Evolutionary conservation across 2,888 invertebrate genomes (phyloP).

Genomic region (Polydrusus pterygomalis): DNA sequence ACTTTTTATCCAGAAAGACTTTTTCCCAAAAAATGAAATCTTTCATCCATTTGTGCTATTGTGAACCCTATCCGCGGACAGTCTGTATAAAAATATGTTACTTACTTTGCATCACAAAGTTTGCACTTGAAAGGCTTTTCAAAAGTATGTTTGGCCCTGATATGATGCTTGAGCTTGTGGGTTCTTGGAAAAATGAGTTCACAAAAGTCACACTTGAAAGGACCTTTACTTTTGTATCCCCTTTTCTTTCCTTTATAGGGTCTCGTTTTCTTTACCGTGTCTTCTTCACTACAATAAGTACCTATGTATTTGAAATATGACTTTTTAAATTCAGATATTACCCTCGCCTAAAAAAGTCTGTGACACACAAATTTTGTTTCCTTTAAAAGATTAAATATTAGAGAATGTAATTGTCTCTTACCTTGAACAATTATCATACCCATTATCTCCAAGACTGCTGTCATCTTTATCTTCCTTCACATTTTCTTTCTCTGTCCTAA

Average conservation of each 20-base stretch:
- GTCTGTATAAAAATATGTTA: too few relatives aligned
- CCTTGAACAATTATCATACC: slow-evolving; percentile 22
- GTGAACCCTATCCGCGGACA: too few relatives aligned
- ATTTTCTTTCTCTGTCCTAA: background rate
- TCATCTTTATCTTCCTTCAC: background rate
- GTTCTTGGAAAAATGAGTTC: slow-evolving; percentile 61
- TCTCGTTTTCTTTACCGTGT: slow-evolving; percentile 35
- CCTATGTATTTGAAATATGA: too few relatives aligned
- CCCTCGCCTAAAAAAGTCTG: too few relatives aligned
- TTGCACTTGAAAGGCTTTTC: slow-evolving; percentile 64
- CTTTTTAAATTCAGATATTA: too few relatives aligned
- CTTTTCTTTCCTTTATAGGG: slow-evolving; percentile 50
- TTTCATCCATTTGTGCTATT: too few relatives aligned
- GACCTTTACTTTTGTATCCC: slow-evolving; percentile 56
- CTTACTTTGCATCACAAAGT: slow-evolving; percentile 61
- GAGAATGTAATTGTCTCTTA: background rate
- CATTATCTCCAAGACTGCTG: slow-evolving; percentile 32
- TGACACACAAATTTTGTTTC: too few relatives aligned
- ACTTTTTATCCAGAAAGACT: too few relatives aligned
- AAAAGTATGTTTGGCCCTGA: slow-evolving; percentile 63
- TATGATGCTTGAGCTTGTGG: slow-evolving; percentile 61
- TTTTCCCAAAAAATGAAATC: too few relatives aligned
- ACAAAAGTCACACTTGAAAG: slow-evolving; percentile 61
- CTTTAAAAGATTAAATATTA: too few relatives aligned
- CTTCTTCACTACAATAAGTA: slow-evolving; percentile 32